Conservation (phyloP, 2,797 vertebrate species). For the Melanotaenia parkinsoni region DNA sequence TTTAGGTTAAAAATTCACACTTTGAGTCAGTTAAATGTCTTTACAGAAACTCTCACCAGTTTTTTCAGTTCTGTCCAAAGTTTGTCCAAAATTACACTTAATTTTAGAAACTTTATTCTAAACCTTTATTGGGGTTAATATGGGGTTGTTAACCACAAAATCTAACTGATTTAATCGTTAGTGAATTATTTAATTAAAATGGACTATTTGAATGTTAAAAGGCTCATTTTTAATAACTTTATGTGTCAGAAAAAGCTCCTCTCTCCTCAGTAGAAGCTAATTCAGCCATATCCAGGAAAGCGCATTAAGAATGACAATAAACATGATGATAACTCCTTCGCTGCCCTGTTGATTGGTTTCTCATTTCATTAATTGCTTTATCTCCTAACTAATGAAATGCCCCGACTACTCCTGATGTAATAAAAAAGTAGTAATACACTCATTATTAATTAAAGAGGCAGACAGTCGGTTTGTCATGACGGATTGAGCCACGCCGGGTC, state of each 20-base stretch:
- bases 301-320: conserved; percentile 49
- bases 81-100: too few species aligned
- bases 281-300: conserved; percentile 32
- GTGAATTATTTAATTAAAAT: conserved; percentile 3
- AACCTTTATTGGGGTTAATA: background rate
- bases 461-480: conserved; percentile 53
- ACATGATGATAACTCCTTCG: conserved; percentile 48
- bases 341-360: conserved; percentile 61
- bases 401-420: conserved; percentile 55
- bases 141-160: background rate
- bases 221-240: conserved; percentile 12
- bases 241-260: conserved; percentile 2
- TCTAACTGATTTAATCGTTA: background rate
- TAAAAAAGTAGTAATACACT: conserved; percentile 60
- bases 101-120: background rate
- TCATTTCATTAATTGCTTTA: conserved; percentile 67
- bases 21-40: background rate
- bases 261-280: conserved; percentile 14
- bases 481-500: conserved; percentile 31
- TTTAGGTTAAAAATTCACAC: background rate
- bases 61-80: too few species aligned
- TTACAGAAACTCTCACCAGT: too few species aligned
- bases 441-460: conserved; percentile 70
- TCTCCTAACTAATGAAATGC: conserved; percentile 71
- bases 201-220: background rate